Conservation (phyloP, 1,140 invertebrate genomes). For the Notospermus geniculatus region DNA sequence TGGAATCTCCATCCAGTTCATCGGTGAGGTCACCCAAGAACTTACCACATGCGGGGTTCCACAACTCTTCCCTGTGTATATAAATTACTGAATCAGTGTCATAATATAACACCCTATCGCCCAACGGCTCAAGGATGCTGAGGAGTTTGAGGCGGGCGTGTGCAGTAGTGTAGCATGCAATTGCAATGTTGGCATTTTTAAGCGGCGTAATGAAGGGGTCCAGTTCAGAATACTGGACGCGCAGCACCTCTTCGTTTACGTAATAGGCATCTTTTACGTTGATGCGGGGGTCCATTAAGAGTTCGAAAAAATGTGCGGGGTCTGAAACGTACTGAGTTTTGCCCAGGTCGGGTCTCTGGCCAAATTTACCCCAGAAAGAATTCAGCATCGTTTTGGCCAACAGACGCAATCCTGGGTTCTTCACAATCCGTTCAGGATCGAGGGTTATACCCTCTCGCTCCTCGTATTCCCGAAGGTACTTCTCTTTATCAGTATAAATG, state of each 20-base stretch:
- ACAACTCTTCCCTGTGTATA: constrained; percentile 15
- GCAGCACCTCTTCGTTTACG: constrained; percentile 20
- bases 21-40: constrained; percentile 47
- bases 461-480: constrained; percentile 46
- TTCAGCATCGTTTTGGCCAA: constrained; percentile 34
- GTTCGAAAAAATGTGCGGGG: constrained; percentile 30
- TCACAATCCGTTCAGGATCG: constrained; percentile 39
- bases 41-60: constrained; percentile 28
- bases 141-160: constrained; percentile 53
- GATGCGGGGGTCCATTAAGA: constrained; percentile 31
- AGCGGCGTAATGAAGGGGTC: constrained; percentile 38
- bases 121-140: constrained; percentile 41
- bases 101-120: constrained; percentile 44
- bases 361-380: constrained; percentile 37
- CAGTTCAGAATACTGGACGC: constrained; percentile 12
- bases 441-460: constrained; percentile 48
- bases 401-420: constrained; percentile 42
- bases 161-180: constrained; percentile 51
- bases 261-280: constrained; percentile 22
- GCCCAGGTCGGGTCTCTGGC: constrained; percentile 25
- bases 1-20: constrained; percentile 21
- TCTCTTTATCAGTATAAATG: constrained; percentile 17
- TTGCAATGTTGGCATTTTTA: too few relatives aligned
- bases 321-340: constrained; percentile 34
- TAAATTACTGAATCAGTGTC: constrained; percentile 54